Evolutionary conservation across 92 coral and sea anemone species (phyloP).

Genomic region (Epizoanthus stellaris): DNA sequence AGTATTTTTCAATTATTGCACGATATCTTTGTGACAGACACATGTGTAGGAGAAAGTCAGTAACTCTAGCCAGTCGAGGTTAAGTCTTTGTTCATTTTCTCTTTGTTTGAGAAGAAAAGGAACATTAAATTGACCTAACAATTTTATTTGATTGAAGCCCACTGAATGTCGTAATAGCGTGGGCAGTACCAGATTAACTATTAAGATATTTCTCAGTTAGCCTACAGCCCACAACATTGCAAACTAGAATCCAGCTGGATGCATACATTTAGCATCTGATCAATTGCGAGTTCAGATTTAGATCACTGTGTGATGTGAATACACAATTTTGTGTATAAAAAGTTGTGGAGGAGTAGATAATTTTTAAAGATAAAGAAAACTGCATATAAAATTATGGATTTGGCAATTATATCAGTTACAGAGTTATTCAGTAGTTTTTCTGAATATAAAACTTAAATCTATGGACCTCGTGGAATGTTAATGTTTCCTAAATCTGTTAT

Average conservation of each 20-base stretch:
- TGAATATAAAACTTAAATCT: too few species aligned
- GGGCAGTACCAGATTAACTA: constrained; percentile 9
- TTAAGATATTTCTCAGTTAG: neutral
- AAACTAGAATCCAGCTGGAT: constrained; percentile 11
- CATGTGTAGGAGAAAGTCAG: neutral
- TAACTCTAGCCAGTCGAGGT: neutral
- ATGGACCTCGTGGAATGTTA: too few species aligned
- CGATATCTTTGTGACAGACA: neutral
- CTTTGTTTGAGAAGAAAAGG: neutral
- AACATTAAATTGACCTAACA: neutral
- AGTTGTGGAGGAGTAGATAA: neutral
- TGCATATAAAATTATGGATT: too few species aligned
- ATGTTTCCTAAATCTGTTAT: too few species aligned
- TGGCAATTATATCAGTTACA: too few species aligned
- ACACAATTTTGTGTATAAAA: neutral
- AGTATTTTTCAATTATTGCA: too few species aligned
- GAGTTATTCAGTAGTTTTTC: too few species aligned
- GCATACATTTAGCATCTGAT: neutral
- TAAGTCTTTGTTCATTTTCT: neutral
- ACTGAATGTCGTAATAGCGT: constrained; percentile 7
- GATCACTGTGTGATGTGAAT: neutral
- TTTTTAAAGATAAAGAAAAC: neutral
- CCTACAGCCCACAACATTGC: neutral
- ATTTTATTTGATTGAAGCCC: neutral
- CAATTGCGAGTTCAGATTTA: constrained; percentile 2